phyloP scores from a whole-genome alignment of 2,797 vertebrate genomes.

The Chloroceryle amazona region DNA sequence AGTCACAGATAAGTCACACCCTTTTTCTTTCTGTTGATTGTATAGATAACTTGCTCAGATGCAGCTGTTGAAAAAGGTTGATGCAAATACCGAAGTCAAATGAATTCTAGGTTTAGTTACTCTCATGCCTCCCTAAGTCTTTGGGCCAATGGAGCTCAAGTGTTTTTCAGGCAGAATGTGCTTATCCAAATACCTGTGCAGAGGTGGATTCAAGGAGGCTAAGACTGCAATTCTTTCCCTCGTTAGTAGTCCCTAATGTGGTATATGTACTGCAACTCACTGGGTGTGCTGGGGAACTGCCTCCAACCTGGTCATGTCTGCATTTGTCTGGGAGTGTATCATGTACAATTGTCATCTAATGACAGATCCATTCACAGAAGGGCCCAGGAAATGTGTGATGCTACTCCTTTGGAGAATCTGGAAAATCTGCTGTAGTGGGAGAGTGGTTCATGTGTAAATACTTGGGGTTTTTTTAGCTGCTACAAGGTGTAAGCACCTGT shows the following conservation, averaged over 20 bases:
- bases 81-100: background rate
- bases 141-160: background rate
- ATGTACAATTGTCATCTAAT: rapidly evolving
- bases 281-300: background rate
- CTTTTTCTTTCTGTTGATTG: background rate
- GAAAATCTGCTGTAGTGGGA: background rate
- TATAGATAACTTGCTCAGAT: background rate
- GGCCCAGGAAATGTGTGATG: background rate
- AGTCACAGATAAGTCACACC: background rate
- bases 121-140: background rate
- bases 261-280: rapidly evolving
- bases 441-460: rapidly evolving
- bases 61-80: background rate
- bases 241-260: background rate
- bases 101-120: background rate
- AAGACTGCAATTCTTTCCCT: background rate
- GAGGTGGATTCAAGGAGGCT: background rate
- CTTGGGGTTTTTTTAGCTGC: background rate
- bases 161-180: background rate
- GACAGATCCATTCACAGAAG: background rate
- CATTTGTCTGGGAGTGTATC: background rate
- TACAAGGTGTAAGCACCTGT: background rate
- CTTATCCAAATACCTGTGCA: background rate
- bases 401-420: background rate
- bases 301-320: background rate